Conservation (phyloP, 2,113 vertebrate genomes). For the Speoplatyrhinus poulsoni region DNA sequence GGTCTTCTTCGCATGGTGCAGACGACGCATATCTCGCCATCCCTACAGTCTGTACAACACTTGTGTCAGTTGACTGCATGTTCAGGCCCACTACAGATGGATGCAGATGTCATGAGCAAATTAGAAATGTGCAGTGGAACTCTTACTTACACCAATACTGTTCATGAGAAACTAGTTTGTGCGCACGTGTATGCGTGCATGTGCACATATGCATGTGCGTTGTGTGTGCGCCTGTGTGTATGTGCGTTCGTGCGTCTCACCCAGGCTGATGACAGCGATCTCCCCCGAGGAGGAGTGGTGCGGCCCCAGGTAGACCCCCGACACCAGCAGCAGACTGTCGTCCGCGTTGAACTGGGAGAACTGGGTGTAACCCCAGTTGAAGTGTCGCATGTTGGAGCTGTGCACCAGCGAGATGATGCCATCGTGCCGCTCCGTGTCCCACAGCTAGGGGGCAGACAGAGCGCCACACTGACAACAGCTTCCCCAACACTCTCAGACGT, state of each 20-base stretch:
- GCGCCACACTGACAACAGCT: neutral
- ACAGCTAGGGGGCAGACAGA: conserved; percentile 75
- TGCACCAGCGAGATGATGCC: conserved; percentile 87
- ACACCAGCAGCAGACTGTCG: conserved; percentile 92
- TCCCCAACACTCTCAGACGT: no score
- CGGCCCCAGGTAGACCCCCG: conserved; percentile 91
- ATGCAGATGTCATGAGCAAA: no score
- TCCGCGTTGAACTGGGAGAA: conserved; percentile 98
- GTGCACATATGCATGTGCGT: neutral
- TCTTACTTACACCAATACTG: no score
- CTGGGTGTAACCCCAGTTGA: conserved; percentile 98
- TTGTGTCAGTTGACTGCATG: no score
- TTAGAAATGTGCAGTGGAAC: no score
- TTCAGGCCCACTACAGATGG: no score
- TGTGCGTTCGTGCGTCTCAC: conserved; percentile 63
- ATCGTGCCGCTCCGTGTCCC: conserved; percentile 85
- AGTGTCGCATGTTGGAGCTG: conserved; percentile 92
- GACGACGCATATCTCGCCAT: no score
- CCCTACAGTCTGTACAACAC: no score
- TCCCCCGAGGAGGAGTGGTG: conserved; percentile 92
- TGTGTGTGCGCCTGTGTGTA: no score
- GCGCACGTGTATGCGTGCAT: neutral
- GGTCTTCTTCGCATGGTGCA: no score
- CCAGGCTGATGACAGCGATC: conserved; percentile 93
- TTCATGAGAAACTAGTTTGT: neutral